phyloP scores from a whole-genome alignment of 2,888 invertebrate species.

The Schrankia costaestrigalis region DNA sequence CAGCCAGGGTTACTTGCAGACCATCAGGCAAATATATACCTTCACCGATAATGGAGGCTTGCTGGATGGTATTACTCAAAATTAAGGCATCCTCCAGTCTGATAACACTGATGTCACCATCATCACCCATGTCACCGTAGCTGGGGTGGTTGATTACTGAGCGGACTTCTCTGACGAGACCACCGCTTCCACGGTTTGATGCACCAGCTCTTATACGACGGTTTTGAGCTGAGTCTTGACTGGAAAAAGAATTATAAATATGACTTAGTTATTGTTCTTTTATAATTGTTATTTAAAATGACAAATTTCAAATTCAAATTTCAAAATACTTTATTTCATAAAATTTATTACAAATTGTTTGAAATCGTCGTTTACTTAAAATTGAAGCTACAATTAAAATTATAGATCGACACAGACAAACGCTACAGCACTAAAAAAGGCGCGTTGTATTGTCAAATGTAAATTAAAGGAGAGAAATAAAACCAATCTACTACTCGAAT shows the following conservation, averaged over 20 bases:
- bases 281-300: no score
- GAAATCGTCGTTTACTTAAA: no score
- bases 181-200: constrained; percentile 33
- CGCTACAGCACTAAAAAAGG: neutral
- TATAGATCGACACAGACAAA: no score
- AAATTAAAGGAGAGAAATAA: no score
- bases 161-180: constrained; percentile 21
- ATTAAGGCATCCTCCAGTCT: neutral
- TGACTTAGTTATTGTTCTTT: no score
- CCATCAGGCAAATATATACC: neutral
- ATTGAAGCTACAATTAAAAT: no score
- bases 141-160: constrained; percentile 17
- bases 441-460: no score
- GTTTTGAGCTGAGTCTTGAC: constrained; percentile 9
- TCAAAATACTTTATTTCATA: no score
- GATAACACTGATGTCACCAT: neutral
- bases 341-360: no score
- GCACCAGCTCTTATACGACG: constrained; percentile 42
- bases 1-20: neutral
- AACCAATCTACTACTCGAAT: no score
- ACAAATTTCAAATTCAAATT: no score
- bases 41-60: neutral
- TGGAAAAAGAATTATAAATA: constrained; percentile 4
- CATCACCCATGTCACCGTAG: neutral
- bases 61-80: neutral